Conservation (phyloP, 2,797 vertebrate genomes). For the Lateolabrax maculatus region DNA sequence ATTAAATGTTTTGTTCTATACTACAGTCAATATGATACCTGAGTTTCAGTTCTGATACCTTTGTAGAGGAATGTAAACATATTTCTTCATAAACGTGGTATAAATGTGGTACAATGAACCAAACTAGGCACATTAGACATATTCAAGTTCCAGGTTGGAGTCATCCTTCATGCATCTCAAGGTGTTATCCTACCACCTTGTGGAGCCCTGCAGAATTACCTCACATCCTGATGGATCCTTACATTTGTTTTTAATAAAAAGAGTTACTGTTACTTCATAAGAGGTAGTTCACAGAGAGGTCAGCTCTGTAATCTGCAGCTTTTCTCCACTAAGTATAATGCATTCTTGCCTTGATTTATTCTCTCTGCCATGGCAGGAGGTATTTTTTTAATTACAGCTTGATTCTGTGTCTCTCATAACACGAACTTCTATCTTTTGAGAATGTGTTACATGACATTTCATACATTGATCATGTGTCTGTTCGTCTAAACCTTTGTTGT, state of each 20-base stretch:
- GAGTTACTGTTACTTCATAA: not conserved
- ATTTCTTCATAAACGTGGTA: too few species aligned
- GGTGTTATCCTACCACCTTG: conserved; percentile 48
- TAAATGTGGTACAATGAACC: not conserved
- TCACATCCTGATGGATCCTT: not conserved
- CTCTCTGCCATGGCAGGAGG: too few species aligned
- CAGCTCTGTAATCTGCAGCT: not conserved
- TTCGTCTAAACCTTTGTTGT: not conserved
- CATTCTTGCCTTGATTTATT: not conserved
- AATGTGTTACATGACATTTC: not conserved
- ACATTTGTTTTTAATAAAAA: not conserved
- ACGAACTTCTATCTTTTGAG: not conserved
- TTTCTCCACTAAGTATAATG: not conserved
- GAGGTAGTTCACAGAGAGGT: not conserved
- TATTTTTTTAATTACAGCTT: not conserved
- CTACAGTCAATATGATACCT: not conserved
- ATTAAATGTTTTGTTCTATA: not conserved
- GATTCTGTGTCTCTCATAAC: not conserved
- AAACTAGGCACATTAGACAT: not conserved
- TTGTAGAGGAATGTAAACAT: not conserved
- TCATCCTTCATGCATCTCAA: not conserved
- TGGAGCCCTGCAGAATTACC: conserved; percentile 52
- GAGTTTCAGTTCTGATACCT: not conserved
- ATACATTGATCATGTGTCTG: not conserved
- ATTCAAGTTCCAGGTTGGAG: not conserved